These are phyloP conservation scores for Aphidius colemani DNA, from an alignment of 2,888 invertebrate genomes.

Conservation along the genomic window DNA sequence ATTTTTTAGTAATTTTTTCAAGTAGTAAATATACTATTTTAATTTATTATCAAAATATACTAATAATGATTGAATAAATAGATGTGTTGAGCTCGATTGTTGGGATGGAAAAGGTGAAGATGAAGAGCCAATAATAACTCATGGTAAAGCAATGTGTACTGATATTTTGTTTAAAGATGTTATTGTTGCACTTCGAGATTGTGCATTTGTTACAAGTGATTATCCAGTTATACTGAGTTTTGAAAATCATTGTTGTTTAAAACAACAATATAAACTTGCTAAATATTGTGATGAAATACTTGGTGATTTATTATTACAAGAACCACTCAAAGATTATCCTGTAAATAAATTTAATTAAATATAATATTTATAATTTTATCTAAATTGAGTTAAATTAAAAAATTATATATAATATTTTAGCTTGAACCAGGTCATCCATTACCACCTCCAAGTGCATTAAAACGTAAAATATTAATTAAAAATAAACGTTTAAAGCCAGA, in stretches of 20 bases:
- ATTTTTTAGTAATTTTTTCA: too few relatives aligned
- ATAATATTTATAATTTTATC: background rate
- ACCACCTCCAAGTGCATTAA: constrained; percentile 69
- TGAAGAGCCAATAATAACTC: constrained; percentile 75
- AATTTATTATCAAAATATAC: too few relatives aligned
- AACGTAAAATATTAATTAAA: constrained; percentile 72
- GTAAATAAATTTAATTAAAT: constrained; percentile 54
- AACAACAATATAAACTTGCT: constrained; percentile 72
- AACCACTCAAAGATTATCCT: constrained; percentile 65
- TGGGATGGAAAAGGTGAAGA: constrained; percentile 73
- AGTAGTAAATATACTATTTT: too few relatives aligned
- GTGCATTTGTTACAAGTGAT: constrained; percentile 71
- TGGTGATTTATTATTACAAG: constrained; percentile 69
- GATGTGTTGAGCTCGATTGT: constrained; percentile 73
- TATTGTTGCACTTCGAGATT: constrained; percentile 70
- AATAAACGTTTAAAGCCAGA: constrained; percentile 72
- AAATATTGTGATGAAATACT: constrained; percentile 74
- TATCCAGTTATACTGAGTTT: constrained; percentile 73
- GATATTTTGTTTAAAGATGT: constrained; percentile 70
- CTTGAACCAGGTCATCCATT: constrained; percentile 67
- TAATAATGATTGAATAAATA: constrained; percentile 39
- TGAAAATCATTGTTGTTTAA: constrained; percentile 71
- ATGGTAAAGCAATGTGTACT: constrained; percentile 77
- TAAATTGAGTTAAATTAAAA: background rate
- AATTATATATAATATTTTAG: constrained; percentile 43